A percentile compares a stretch with the other conserved stretches of the same genome.
Evolutionary conservation across 1,140 invertebrate species (phyloP).

Genomic region (Protaetia brevitarsis): DNA sequence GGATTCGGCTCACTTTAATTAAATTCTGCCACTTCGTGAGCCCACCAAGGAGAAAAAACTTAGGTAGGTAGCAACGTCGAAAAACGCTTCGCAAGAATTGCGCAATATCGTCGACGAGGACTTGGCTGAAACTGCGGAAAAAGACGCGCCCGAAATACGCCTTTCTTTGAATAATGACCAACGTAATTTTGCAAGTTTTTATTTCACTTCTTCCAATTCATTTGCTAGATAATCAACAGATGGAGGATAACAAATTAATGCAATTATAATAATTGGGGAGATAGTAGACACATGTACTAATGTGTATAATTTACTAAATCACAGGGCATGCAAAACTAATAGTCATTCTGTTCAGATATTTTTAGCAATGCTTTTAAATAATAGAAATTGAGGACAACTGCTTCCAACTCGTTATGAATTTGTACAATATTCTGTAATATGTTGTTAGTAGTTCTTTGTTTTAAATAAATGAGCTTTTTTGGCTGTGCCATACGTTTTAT

Average conservation of each 20-base stretch:
- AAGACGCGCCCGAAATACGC: neutral
- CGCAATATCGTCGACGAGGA: constrained; percentile 19
- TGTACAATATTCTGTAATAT: too few species aligned
- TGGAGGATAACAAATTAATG: neutral
- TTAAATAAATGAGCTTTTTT: too few species aligned
- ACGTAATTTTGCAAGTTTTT: constrained; percentile 17
- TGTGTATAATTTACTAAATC: too few species aligned
- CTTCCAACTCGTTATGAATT: too few species aligned
- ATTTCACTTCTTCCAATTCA: neutral
- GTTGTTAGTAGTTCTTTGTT: too few species aligned
- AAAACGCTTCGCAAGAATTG: constrained; percentile 23
- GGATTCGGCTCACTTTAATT: constrained; percentile 37
- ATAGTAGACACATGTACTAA: too few species aligned
- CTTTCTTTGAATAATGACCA: constrained; percentile 8
- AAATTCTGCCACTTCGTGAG: constrained; percentile 35
- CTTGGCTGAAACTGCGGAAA: neutral
- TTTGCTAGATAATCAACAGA: neutral
- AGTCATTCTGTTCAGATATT: too few species aligned
- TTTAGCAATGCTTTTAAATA: too few species aligned
- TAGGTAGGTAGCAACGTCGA: constrained; percentile 31
- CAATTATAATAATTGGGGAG: too few species aligned
- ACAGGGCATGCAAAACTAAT: too few species aligned
- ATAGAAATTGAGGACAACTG: too few species aligned
- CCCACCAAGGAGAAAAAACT: constrained; percentile 27
- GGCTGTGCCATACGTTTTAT: too few species aligned